Base-by-base conservation (phyloP, 2,888 invertebrate species). In the Stramonita haemastoma region DNA sequence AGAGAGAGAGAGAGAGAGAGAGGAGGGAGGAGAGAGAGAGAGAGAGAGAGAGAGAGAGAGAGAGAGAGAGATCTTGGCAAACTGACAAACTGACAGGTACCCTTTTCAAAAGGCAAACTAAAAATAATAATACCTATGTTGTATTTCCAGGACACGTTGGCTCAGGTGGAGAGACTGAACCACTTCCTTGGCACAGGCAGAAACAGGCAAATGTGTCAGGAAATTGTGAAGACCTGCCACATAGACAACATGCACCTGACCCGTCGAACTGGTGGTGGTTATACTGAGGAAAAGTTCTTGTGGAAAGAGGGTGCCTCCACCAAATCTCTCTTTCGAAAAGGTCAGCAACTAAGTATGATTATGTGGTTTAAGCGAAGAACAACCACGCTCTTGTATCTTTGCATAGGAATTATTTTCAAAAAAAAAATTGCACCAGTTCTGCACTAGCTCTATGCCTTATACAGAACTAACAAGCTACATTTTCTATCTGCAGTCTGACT, bases 221-320 rank as follows among this genome's bases (percentile, higher is more conserved):
- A 57, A 4, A 81, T 88, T 17, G 88, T 66, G n/a, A 29, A 11
- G 22, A 88, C 84, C 2, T 88, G 88, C 46, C n/a, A n/a, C 13
- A 5, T 88, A 26, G n/a, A 29, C 15, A 88, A 84, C 88, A 88
- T 88, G 88, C n/a, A 34, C n/a, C 60, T 60, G 22, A 70, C 70
- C 0, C 83, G 88, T 0, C 11, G 13, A 0, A 13, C 11, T 0
- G 26, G 26, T n/a, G 70, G 66, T 15, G 70, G 84, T 5, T 36
- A 13, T 1, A 0, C 66, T 8, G 34, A n/a, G 0, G 19, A 88
- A 15, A 17, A 57, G 22, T 70, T 22, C 13, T 13, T n/a, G 15
- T 88, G 83, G 84, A 83, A 88, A 29, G 84, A 88, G 0, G 22
- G 32, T 17, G 73, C 19, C 19, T 15, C 60, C 13, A 0, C 17